phyloP scores from a whole-genome alignment of 1,140 invertebrate species.

The Hyles vespertilio region DNA sequence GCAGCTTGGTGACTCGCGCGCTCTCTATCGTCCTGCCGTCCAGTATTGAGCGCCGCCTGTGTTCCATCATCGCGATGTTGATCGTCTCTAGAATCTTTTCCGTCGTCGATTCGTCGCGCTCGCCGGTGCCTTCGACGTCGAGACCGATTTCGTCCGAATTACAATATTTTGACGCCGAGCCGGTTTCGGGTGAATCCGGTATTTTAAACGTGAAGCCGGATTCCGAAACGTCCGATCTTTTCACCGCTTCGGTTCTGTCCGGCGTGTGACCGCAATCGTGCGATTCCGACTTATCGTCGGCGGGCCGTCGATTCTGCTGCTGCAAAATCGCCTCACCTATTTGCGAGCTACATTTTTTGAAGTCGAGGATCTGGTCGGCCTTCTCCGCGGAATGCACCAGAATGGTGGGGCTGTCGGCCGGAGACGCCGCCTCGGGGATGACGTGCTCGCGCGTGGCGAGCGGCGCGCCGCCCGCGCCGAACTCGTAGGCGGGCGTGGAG shows the following conservation, averaged over 20 bases:
- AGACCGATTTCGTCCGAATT: neutral
- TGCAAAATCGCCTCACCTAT: slow-evolving; percentile 57
- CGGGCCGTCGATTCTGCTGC: slow-evolving; percentile 27
- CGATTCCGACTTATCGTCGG: slow-evolving; percentile 28
- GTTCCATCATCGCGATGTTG: slow-evolving; percentile 49
- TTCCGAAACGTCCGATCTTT: no score
- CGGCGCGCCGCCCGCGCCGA: slow-evolving; percentile 58
- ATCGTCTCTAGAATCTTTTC: slow-evolving; percentile 44
- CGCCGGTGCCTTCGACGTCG: slow-evolving; percentile 4
- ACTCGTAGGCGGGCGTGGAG: slow-evolving; percentile 86
- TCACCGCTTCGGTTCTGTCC: neutral
- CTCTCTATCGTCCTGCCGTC: slow-evolving; percentile 3
- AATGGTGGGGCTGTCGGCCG: slow-evolving; percentile 37
- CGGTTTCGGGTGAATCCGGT: neutral
- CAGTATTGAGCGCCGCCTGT: slow-evolving; percentile 20
- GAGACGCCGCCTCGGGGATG: slow-evolving; percentile 57
- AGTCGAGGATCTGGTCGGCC: slow-evolving; percentile 55
- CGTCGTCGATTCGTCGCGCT: slow-evolving; percentile 3
- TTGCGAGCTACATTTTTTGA: slow-evolving; percentile 59
- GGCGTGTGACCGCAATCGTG: neutral
- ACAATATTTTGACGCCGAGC: neutral
- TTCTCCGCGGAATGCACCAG: slow-evolving; percentile 42
- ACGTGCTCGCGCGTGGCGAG: slow-evolving; percentile 44
- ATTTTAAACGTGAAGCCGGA: no score
- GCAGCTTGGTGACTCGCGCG: slow-evolving; percentile 1